Conservation (phyloP, 1,140 invertebrate genomes). For the Oscheius sp. region DNA sequence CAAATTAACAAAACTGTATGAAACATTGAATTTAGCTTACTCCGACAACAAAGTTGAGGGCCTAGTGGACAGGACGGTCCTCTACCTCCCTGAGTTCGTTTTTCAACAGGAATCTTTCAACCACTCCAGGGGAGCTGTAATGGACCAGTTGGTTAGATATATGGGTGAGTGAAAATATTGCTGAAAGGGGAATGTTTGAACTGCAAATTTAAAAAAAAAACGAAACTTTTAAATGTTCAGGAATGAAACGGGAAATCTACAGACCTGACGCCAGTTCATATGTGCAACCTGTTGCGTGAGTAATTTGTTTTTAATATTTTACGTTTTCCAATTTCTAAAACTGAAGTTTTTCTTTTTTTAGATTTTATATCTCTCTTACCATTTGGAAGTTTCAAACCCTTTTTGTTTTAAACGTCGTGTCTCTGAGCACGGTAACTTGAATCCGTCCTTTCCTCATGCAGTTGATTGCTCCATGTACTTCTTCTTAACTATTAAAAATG, state of each 20-base stretch:
- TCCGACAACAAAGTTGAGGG: constrained; percentile 55
- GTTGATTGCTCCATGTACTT: no score
- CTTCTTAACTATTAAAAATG: no score
- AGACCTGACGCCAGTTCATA: constrained; percentile 55
- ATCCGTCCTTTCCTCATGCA: no score
- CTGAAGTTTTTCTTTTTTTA: no score
- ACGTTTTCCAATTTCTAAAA: constrained; percentile 1
- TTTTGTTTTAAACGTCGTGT: no score
- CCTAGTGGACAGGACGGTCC: constrained; percentile 48
- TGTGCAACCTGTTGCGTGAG: constrained; percentile 40
- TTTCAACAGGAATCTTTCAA: constrained; percentile 45
- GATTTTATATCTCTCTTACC: no score
- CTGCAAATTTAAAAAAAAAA: no score
- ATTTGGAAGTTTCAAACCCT: no score
- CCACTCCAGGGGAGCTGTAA: constrained; percentile 51
- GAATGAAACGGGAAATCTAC: constrained; percentile 46
- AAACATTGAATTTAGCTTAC: constrained; percentile 51
- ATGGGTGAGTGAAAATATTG: constrained; percentile 47
- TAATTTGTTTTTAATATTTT: not conserved
- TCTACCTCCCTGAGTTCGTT: constrained; percentile 51
- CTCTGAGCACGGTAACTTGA: no score
- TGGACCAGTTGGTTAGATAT: constrained; percentile 52
- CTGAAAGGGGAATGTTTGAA: no score
- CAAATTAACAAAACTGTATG: no score
- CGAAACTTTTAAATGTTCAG: constrained; percentile 33